Percentiles rank a stretch among this genome's conserved stretches.
These are phyloP conservation scores for Drosophila pullipes DNA, from an alignment of 2,888 invertebrate species.

Conservation along the genomic window DNA sequence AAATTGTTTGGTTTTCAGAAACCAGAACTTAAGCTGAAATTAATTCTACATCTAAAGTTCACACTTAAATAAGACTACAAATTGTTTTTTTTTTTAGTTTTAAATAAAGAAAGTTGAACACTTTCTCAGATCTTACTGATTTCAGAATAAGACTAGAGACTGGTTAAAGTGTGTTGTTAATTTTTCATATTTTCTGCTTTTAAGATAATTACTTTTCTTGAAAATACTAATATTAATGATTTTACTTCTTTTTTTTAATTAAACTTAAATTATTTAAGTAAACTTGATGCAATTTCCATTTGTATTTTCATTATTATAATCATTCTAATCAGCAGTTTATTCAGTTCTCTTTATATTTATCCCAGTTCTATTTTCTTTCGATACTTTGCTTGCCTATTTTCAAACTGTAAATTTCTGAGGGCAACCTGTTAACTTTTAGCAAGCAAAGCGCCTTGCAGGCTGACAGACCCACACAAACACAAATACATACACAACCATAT, in stretches of 20 bases:
- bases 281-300: neutral
- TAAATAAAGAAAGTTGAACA: neutral
- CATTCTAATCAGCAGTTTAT: neutral
- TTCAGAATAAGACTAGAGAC: neutral
- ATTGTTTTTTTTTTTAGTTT: neutral
- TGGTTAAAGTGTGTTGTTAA: neutral
- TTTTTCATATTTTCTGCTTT: neutral
- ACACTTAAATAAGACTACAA: neutral
- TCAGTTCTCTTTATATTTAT: neutral
- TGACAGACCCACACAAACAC: slow-evolving; percentile 7
- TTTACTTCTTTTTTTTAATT: neutral
- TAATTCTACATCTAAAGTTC: neutral
- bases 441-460: slow-evolving; percentile 4
- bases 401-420: slow-evolving; percentile 21
- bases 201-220: neutral
- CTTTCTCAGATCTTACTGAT: neutral
- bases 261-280: neutral
- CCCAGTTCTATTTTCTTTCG: neutral
- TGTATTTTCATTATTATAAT: neutral
- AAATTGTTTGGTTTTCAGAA: neutral
- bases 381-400: neutral
- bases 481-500: slow-evolving; percentile 1
- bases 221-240: neutral
- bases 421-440: slow-evolving; percentile 65
- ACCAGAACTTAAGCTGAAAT: neutral